Conservation (phyloP, 2,888 invertebrate genomes). For the Tetropium fuscum region DNA sequence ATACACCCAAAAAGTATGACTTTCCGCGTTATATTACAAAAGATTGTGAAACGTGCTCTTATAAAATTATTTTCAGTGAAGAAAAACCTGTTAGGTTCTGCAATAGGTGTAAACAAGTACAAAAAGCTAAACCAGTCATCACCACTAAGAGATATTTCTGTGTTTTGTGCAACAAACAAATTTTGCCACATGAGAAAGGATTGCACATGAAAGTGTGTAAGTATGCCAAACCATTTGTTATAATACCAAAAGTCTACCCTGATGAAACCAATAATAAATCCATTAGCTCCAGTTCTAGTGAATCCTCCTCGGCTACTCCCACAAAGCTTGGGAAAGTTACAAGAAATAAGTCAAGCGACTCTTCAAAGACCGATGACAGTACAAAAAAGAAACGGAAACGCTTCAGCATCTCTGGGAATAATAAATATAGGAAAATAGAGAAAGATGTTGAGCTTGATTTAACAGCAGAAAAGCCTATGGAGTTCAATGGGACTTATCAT, state of each 20-base stretch:
- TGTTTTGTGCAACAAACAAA: slow-evolving; percentile 54
- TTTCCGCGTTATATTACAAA: slow-evolving; percentile 35
- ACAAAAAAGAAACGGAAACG: slow-evolving; percentile 49
- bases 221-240: slow-evolving; percentile 52
- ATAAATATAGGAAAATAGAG: slow-evolving; percentile 27
- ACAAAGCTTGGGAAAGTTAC: slow-evolving; percentile 1
- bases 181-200: slow-evolving; percentile 43
- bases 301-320: slow-evolving; percentile 11
- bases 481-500: slow-evolving; percentile 58
- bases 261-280: slow-evolving; percentile 5
- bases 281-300: slow-evolving; percentile 20
- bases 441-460: slow-evolving; percentile 43
- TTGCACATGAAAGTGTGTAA: slow-evolving; percentile 51
- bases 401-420: background rate
- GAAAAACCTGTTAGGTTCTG: slow-evolving; percentile 43
- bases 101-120: slow-evolving; percentile 39
- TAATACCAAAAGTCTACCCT: slow-evolving; percentile 26
- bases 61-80: slow-evolving; percentile 45
- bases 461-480: slow-evolving; percentile 54
- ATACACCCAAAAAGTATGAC: slow-evolving; percentile 1
- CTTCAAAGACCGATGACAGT: slow-evolving; percentile 31
- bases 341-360: slow-evolving; percentile 7
- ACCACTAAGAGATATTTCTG: slow-evolving; percentile 48
- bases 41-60: slow-evolving; percentile 40
- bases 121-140: slow-evolving; percentile 9